These are phyloP conservation scores for Porites rus DNA, from an alignment of 92 coral and sea anemone genomes.

Conservation along the genomic window DNA sequence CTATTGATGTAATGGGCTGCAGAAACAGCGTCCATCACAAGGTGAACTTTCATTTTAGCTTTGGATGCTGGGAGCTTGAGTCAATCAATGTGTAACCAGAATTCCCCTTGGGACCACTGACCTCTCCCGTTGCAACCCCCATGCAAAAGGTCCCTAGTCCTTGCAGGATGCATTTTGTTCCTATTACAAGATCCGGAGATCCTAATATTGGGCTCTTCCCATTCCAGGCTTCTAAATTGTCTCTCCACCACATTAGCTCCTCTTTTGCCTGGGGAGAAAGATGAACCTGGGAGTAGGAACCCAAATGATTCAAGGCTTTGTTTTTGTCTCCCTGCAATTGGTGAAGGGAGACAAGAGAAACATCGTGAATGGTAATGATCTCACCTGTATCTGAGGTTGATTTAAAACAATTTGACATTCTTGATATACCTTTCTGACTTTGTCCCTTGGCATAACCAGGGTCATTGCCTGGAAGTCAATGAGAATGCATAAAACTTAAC, in stretches of 20 bases:
- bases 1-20: conserved; percentile 51
- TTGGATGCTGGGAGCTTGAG: conserved; percentile 56
- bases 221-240: conserved; percentile 74
- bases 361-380: background rate
- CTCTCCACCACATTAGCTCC: conserved; percentile 72
- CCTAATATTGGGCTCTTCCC: conserved; percentile 54
- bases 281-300: conserved; percentile 40
- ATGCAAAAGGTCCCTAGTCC: conserved; percentile 67
- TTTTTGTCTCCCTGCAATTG: conserved; percentile 63
- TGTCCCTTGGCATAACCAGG: conserved; percentile 58
- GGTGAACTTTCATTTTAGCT: conserved; percentile 34
- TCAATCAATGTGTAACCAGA: conserved; percentile 57
- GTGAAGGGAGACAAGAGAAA: conserved; percentile 55
- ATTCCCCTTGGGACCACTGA: conserved; percentile 36
- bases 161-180: conserved; percentile 65
- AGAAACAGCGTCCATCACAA: conserved; percentile 26
- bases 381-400: conserved; percentile 20
- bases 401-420: conserved; percentile 38
- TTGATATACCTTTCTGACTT: conserved; percentile 44
- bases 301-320: conserved; percentile 26
- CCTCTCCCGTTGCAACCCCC: conserved; percentile 47
- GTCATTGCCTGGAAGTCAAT: conserved; percentile 46
- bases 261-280: conserved; percentile 41
- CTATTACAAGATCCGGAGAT: conserved; percentile 61
- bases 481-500: conserved; percentile 58